Evolutionary conservation across 2,888 invertebrate species (phyloP), one percentile per base, ranked within the genome.

Genomic region (Paralinhomoeus sp.): DNA sequence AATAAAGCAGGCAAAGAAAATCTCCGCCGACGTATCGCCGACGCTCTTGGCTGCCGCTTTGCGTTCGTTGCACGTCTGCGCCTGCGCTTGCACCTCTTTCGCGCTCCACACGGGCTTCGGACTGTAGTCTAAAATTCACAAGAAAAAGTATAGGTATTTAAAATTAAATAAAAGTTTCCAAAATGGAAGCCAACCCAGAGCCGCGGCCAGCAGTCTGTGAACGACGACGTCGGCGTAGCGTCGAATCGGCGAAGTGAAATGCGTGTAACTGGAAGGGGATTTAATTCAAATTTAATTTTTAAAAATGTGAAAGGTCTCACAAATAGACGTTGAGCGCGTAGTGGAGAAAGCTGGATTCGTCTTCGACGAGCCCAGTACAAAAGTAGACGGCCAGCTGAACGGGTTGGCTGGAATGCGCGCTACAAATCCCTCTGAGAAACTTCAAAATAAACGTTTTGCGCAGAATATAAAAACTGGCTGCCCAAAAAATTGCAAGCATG

Each of bases 201-300:
- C 55, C 18, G 79, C 80, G 64, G 73, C 71, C 37, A 79, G 65
- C 39, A 76, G 63, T 42, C 78, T 67, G 58, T 93, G 91, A 1
- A 91, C 87, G 66, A 89, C 73, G 41, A 87, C 73, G 64, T 91
- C 89, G 1, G 87, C 76, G 67, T 76, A 75, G 34, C 75, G 73
- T 59, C 91, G 69, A 52, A 91, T 91, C 0, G 91, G 91, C 36
- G 87, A 89, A 0, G 91, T 93, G 61, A 91, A 93, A 68, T 93
- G 91, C 1, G 91, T 91, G 62, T 91, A 91, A 43, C 55, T 55
- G 41, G 5, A 35, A 7, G n/a, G n/a, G n/a, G n/a, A n/a, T n/a
- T n/a, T n/a, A n/a, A n/a, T n/a, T n/a, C n/a, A n/a, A n/a, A n/a
- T n/a, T n/a, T n/a, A n/a, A n/a, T n/a, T n/a, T n/a, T n/a, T n/a